Evolutionary conservation across 2,113 vertebrate genomes (phyloP).

Genomic region (Thalassarche chlororhynchos): DNA sequence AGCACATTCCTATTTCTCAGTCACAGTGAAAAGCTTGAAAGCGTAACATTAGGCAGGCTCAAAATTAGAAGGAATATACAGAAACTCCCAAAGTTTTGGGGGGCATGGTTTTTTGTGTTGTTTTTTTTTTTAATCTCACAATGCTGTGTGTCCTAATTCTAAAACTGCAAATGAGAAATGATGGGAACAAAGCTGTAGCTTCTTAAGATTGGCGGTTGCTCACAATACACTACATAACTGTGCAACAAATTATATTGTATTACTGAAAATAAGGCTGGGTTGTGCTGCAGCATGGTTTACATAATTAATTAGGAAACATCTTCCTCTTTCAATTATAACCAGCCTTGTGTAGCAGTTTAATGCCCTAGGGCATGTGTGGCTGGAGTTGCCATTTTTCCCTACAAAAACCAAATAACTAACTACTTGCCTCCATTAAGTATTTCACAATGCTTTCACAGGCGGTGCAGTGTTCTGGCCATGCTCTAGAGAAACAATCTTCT

Average conservation of each 20-base stretch:
- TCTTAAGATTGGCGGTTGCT: not conserved
- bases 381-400: not conserved
- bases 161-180: not conserved
- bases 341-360: not conserved
- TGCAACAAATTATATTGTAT: not conserved
- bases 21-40: not conserved
- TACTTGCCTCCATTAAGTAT: not conserved
- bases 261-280: not conserved
- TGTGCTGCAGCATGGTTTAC: not conserved
- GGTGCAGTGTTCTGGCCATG: not conserved
- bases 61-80: not conserved
- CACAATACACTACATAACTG: not conserved
- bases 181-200: not conserved
- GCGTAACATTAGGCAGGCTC: not conserved
- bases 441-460: not conserved
- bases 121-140: not conserved
- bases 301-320: not conserved
- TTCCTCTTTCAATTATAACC: not conserved
- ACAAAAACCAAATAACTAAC: not conserved
- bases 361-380: not conserved
- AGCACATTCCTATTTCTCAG: not conserved
- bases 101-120: rapidly evolving
- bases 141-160: not conserved
- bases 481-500: not conserved
- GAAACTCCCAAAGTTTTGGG: not conserved